A percentile compares a stretch with the other conserved stretches of the same genome.
Conservation (phyloP, 2,888 invertebrate genomes). For the Coecobrya sp. region DNA sequence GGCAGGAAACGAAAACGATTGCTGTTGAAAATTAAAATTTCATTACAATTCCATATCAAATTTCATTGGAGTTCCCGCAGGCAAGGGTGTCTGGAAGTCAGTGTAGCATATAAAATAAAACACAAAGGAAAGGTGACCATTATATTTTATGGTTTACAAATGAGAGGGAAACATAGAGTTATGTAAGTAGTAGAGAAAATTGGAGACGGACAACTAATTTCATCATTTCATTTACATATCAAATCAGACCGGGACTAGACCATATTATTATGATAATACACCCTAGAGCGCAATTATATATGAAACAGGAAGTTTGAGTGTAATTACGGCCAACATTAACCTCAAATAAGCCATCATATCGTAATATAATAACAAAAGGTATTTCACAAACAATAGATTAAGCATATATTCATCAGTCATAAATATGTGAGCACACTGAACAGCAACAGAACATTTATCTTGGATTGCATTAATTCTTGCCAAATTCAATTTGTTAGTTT, state of each 20-base stretch:
- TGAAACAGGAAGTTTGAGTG: conserved; percentile 58
- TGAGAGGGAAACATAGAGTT: background rate
- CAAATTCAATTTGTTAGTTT: conserved; percentile 74
- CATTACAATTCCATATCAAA: conserved; percentile 35
- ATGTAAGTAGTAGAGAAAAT: background rate
- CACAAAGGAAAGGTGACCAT: background rate
- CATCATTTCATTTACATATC: conserved; percentile 56
- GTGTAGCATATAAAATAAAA: background rate
- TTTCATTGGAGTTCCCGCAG: conserved; percentile 26
- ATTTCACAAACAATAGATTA: background rate
- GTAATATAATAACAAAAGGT: conserved; percentile 2
- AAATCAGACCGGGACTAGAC: conserved; percentile 33
- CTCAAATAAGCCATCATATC: conserved; percentile 42
- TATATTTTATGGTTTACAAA: background rate
- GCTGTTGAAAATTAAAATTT: conserved; percentile 55
- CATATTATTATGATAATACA: conserved; percentile 49
- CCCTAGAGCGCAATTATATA: conserved; percentile 30
- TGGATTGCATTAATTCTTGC: conserved; percentile 51
- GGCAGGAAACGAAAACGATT: conserved; percentile 49
- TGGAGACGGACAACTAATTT: conserved; percentile 39
- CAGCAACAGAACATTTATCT: background rate
- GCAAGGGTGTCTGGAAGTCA: background rate
- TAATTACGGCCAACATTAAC: conserved; percentile 61
- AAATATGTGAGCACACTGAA: background rate
- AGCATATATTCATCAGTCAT: background rate